These are phyloP conservation scores for Mastomys coucha DNA, from an alignment of 2,113 vertebrate species.

Conservation along the genomic window DNA sequence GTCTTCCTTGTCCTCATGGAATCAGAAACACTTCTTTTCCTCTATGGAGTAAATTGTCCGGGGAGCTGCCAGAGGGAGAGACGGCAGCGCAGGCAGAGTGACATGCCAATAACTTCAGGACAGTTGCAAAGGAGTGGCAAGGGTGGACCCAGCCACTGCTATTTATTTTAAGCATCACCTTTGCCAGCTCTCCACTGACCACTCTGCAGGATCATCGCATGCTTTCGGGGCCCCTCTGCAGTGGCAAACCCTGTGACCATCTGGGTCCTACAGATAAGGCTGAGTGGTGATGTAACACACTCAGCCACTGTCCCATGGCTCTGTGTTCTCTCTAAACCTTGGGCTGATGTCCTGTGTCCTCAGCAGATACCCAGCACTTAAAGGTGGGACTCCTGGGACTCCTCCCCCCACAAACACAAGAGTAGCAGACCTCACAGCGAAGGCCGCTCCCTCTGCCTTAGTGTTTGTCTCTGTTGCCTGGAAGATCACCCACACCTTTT, in stretches of 20 bases:
- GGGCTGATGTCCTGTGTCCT: neutral
- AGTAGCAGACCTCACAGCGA: no score
- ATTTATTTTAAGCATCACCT: neutral
- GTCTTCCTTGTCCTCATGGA: neutral
- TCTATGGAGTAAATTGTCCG: neutral
- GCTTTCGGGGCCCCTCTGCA: neutral
- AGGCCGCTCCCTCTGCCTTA: neutral
- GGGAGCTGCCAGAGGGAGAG: neutral
- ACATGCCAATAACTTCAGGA: neutral
- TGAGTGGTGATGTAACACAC: neutral
- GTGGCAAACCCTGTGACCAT: neutral
- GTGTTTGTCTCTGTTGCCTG: neutral
- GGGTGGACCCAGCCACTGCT: rapidly evolving
- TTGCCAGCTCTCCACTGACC: neutral
- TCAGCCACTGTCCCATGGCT: neutral
- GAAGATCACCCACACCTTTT: neutral
- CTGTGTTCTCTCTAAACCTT: neutral
- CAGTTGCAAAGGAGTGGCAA: neutral
- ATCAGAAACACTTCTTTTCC: neutral
- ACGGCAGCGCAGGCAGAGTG: neutral
- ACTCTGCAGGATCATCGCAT: neutral
- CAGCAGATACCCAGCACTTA: neutral
- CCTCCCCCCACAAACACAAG: neutral
- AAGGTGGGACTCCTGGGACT: no score
- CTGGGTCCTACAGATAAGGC: neutral